Evolutionary conservation across 2,888 invertebrate genomes (phyloP).

Genomic region (Drosophila flavopinicola): DNA sequence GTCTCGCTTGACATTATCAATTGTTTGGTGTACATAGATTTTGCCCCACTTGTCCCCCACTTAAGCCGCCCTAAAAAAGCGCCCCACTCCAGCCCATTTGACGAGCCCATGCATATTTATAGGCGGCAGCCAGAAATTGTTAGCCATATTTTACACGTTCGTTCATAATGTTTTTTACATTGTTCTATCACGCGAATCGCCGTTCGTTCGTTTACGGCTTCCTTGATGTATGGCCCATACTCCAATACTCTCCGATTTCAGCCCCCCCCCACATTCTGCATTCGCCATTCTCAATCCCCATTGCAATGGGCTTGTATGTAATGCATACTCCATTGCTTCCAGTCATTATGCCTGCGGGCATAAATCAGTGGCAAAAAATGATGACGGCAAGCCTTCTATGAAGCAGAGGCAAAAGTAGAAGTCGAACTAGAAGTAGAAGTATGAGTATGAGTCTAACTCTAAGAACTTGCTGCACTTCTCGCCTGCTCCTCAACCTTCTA

Average conservation of each 20-base stretch:
- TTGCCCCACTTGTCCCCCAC: not conserved
- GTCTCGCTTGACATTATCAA: constrained; percentile 53
- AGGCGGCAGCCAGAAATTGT: constrained; percentile 50
- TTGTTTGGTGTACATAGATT: constrained; percentile 54
- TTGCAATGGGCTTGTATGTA: constrained; percentile 44
- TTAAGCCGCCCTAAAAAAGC: constrained; percentile 5
- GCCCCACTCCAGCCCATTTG: constrained; percentile 11
- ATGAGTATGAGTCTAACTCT: no score
- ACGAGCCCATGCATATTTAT: constrained; percentile 44
- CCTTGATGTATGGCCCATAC: constrained; percentile 51
- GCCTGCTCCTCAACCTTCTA: constrained; percentile 6
- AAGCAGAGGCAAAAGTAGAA: constrained; percentile 5
- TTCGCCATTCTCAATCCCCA: constrained; percentile 31
- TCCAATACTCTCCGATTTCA: constrained; percentile 16
- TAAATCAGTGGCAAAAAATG: constrained; percentile 64
- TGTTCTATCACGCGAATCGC: constrained; percentile 81
- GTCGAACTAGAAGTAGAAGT: no score
- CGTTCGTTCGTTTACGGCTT: constrained; percentile 45
- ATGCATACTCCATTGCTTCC: constrained; percentile 74
- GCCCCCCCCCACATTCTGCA: constrained; percentile 20
- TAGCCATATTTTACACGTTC: constrained; percentile 75
- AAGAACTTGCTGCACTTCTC: constrained; percentile 17
- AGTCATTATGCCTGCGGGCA: constrained; percentile 68
- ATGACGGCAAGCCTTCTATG: constrained; percentile 44
- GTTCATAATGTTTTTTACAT: constrained; percentile 78